These are phyloP conservation scores for Alloplasta piceator DNA, from an alignment of 2,888 invertebrate genomes.

Conservation along the genomic window DNA sequence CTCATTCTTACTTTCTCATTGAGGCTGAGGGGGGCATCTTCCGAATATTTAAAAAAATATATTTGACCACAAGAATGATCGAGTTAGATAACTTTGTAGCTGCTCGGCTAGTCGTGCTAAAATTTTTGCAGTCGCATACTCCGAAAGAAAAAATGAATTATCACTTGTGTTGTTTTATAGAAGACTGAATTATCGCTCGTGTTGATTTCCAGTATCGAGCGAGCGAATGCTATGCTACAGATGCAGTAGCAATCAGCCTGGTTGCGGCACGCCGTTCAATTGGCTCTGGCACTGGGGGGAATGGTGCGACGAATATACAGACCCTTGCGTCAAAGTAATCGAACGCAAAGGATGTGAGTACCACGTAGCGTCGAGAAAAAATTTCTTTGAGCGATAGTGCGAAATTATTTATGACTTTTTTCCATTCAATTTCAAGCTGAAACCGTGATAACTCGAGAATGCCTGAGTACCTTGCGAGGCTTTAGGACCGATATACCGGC, in stretches of 20 bases:
- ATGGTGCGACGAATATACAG: slow-evolving; percentile 92
- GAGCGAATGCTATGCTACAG: slow-evolving; percentile 88
- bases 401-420: not conserved
- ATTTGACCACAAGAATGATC: no score
- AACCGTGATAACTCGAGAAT: slow-evolving; percentile 92
- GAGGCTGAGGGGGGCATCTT: not conserved
- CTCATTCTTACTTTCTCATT: not conserved
- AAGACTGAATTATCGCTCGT: not conserved
- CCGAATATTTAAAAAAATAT: not conserved
- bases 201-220: slow-evolving; percentile 46
- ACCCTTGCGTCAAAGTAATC: slow-evolving; percentile 95
- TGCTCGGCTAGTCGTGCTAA: not conserved
- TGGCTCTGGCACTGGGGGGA: slow-evolving; percentile 91
- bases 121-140: no score
- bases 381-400: not conserved
- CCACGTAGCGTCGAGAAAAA: not conserved
- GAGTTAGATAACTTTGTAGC: not conserved
- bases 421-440: slow-evolving; percentile 86
- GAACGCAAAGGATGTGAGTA: slow-evolving; percentile 92
- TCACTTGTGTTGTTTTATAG: not conserved
- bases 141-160: not conserved
- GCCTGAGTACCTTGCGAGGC: slow-evolving; percentile 90
- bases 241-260: slow-evolving; percentile 95
- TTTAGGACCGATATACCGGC: slow-evolving; percentile 95
- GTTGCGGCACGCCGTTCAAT: slow-evolving; percentile 93